Evolutionary conservation across 2,888 invertebrate species (phyloP).

Genomic region (Fragum fragum): DNA sequence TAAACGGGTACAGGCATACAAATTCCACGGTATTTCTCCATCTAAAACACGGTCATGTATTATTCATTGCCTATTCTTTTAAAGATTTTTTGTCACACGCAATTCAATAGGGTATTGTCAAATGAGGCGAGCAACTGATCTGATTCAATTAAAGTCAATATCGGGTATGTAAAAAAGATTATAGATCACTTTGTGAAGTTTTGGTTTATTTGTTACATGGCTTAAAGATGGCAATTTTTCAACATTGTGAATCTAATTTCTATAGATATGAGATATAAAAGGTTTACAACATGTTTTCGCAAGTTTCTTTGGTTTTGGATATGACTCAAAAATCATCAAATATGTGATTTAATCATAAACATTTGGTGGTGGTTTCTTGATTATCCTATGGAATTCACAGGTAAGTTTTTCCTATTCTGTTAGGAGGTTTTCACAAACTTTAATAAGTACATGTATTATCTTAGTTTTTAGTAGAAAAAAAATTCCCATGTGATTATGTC

Average conservation of each 20-base stretch:
- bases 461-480: too few relatives aligned
- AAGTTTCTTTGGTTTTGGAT: neutral
- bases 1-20: neutral
- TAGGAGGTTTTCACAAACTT: too few relatives aligned
- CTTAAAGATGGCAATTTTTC: conserved; percentile 2
- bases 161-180: conserved; percentile 38
- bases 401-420: neutral
- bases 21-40: conserved; percentile 21
- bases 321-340: neutral
- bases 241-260: conserved; percentile 26
- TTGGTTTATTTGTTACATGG: conserved; percentile 29
- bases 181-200: conserved; percentile 20
- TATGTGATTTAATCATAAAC: too few relatives aligned
- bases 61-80: conserved; percentile 39
- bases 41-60: conserved; percentile 16
- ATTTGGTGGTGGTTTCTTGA: neutral
- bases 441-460: too few relatives aligned
- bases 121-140: conserved; percentile 19
- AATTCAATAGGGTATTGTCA: conserved; percentile 41
- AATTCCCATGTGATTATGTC: too few relatives aligned
- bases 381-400: neutral
- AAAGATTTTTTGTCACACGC: conserved; percentile 33
- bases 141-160: conserved; percentile 41
- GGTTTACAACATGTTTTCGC: conserved; percentile 2
- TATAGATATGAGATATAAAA: neutral